phyloP scores from a whole-genome alignment of 2,113 vertebrate species.

The Camarhynchus parvulus region DNA sequence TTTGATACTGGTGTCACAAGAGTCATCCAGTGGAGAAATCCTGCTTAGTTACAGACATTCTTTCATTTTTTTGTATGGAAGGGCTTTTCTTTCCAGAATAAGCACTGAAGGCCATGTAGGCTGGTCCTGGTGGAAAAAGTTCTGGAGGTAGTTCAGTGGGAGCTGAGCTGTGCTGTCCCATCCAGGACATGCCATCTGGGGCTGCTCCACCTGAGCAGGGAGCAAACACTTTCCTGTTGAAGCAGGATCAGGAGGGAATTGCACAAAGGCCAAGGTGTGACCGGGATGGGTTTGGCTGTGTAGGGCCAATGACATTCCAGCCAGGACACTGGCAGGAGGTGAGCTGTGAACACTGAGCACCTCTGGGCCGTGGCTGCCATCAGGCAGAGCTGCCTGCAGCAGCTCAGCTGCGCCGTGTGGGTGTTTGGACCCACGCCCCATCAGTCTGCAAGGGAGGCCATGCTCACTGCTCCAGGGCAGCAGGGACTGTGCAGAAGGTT shows the following conservation, averaged over 20 bases:
- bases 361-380: not conserved
- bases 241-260: not conserved
- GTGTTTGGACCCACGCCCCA: accelerated
- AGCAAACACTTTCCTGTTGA: not conserved
- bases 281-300: not conserved
- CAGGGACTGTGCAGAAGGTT: not conserved
- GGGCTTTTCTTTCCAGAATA: not conserved
- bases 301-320: not conserved
- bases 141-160: not conserved
- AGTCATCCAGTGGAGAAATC: not conserved
- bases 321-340: not conserved
- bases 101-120: not conserved
- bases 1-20: not conserved
- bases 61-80: not conserved
- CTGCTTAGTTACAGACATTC: not conserved
- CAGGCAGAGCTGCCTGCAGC: not conserved
- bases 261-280: not conserved
- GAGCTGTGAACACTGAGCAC: not conserved
- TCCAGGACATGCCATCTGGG: not conserved
- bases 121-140: not conserved
- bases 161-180: not conserved
- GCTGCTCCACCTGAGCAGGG: not conserved
- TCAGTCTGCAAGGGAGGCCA: not conserved
- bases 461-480: not conserved
- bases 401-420: accelerated